Percentiles rank a stretch among this genome's conserved stretches.
Conservation (phyloP, 2,888 invertebrate species). For the Aromia moschata region DNA sequence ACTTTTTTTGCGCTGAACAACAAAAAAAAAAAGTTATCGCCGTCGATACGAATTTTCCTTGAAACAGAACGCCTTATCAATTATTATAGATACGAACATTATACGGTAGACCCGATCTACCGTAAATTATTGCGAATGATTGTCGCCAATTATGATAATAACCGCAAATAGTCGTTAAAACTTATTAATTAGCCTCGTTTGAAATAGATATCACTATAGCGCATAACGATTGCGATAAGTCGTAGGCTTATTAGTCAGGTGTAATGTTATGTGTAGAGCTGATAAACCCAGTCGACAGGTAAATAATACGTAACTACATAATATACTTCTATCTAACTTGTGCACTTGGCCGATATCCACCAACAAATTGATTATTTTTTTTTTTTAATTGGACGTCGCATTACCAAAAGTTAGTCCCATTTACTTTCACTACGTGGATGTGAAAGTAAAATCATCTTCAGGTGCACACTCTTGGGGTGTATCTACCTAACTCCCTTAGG, state of each 20-base stretch:
- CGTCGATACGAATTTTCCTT: not conserved
- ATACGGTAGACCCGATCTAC: constrained; percentile 6
- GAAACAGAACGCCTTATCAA: not conserved
- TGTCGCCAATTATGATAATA: constrained; percentile 20
- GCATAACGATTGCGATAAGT: constrained; percentile 9
- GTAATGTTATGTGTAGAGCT: constrained; percentile 11
- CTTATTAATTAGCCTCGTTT: constrained; percentile 9
- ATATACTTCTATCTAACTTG: too few relatives aligned
- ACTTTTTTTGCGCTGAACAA: too few relatives aligned
- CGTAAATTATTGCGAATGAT: constrained; percentile 8
- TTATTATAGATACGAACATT: not conserved
- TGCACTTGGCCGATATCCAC: constrained; percentile 22
- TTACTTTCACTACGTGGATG: too few relatives aligned
- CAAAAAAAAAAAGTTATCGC: too few relatives aligned
- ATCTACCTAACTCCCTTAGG: too few relatives aligned
- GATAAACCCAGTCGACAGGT: constrained; percentile 5
- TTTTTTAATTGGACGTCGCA: too few relatives aligned
- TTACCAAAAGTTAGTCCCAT: too few relatives aligned
- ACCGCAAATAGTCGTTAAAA: constrained; percentile 5
- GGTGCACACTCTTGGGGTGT: too few relatives aligned
- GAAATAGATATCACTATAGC: constrained; percentile 8
- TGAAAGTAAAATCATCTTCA: too few relatives aligned
- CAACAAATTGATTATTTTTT: too few relatives aligned
- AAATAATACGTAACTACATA: constrained; percentile 11
- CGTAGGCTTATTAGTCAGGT: constrained; percentile 15